These are phyloP conservation scores for Bombyx huttoni DNA, from an alignment of 2,888 invertebrate genomes.

Conservation along the genomic window DNA sequence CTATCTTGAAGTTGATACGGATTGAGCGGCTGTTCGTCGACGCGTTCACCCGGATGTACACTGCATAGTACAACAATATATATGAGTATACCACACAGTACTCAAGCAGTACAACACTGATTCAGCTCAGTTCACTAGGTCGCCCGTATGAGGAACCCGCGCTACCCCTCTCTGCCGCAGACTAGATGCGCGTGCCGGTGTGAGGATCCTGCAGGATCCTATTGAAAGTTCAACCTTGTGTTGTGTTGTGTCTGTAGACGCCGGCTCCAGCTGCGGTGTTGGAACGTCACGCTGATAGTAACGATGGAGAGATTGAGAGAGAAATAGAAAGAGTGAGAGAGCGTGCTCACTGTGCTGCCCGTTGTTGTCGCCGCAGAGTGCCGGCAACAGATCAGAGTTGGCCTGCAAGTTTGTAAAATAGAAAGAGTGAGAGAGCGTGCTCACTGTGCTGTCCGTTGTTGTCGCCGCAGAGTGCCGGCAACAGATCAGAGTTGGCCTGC, in stretches of 20 bases:
- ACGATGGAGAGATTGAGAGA: no score
- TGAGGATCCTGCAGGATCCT: no score
- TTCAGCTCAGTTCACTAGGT: no score
- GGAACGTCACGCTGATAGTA: no score
- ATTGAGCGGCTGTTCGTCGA: slow-evolving; percentile 52
- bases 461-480: slow-evolving; percentile 74
- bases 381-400: slow-evolving; percentile 61
- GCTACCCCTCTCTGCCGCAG: no score
- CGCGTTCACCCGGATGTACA: slow-evolving; percentile 63
- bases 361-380: slow-evolving; percentile 75
- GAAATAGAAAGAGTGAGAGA: slow-evolving; percentile 7
- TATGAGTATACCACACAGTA: background rate
- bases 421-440: slow-evolving; percentile 15
- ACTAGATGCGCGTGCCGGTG: no score
- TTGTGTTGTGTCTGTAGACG: no score
- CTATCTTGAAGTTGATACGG: slow-evolving; percentile 61
- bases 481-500: slow-evolving; percentile 56
- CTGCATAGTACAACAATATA: slow-evolving; percentile 19
- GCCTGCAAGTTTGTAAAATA: slow-evolving; percentile 50
- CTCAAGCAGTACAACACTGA: no score
- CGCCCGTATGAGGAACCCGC: no score
- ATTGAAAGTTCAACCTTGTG: no score
- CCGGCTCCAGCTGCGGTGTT: no score
- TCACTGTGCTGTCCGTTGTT: slow-evolving; percentile 76
- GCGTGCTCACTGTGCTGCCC: slow-evolving; percentile 72